Evolutionary conservation across 2,888 invertebrate species (phyloP).

Genomic region (Allolobophora icterica): DNA sequence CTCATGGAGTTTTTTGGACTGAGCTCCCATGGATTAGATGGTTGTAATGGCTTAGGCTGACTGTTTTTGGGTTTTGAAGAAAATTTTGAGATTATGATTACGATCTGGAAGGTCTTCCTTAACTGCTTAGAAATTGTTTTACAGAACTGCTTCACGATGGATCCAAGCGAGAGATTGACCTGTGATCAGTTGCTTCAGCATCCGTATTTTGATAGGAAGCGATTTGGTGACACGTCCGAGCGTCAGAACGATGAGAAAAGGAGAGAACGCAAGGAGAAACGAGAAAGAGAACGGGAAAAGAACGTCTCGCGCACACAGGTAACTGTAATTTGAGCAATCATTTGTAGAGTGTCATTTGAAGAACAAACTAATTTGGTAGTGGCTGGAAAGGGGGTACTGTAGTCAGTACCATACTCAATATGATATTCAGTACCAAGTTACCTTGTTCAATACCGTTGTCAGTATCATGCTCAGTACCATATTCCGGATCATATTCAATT

Average conservation of each 20-base stretch:
- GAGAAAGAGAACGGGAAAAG: constrained; percentile 38
- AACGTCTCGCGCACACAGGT: constrained; percentile 32
- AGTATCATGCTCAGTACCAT: too few species aligned
- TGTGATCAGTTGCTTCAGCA: constrained; percentile 89
- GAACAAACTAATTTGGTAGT: too few species aligned
- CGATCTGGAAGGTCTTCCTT: not conserved
- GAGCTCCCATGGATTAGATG: too few species aligned
- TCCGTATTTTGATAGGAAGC: constrained; percentile 78
- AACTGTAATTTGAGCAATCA: constrained; percentile 21
- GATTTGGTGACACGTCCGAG: constrained; percentile 31
- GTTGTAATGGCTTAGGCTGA: too few species aligned
- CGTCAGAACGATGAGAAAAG: constrained; percentile 37
- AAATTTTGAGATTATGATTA: not conserved
- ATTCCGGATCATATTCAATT: too few species aligned
- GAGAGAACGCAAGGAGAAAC: constrained; percentile 36
- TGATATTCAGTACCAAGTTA: too few species aligned
- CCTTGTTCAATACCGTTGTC: too few species aligned
- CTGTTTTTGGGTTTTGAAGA: not conserved
- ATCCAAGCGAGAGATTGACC: constrained; percentile 87
- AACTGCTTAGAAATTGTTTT: not conserved
- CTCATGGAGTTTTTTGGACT: too few species aligned
- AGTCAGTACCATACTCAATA: too few species aligned
- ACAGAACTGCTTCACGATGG: constrained; percentile 92
- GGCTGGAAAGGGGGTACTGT: too few species aligned
- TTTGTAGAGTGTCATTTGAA: not conserved